A percentile compares a stretch with the other conserved stretches of the same genome.
Conservation (phyloP, 2,888 invertebrate species). For the Phanerotoma sp. region DNA sequence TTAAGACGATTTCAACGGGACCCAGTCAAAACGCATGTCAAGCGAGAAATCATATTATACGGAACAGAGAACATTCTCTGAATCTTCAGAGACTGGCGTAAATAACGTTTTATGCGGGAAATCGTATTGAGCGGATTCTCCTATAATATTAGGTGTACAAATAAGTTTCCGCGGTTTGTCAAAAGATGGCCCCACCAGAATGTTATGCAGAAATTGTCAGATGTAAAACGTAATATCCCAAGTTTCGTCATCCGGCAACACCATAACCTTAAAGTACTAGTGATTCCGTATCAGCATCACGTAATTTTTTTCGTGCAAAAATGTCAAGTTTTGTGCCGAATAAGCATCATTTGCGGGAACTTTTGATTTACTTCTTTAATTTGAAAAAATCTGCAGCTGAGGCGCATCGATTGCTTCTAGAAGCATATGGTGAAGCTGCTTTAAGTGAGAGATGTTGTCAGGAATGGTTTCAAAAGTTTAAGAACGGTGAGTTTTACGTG, state of each 20-base stretch:
- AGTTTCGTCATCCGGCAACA: too few relatives aligned
- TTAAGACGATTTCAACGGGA: too few relatives aligned
- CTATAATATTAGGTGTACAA: not conserved
- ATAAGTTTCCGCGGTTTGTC: slow-evolving; percentile 24
- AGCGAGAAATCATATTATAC: too few relatives aligned
- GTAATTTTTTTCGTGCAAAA: slow-evolving; percentile 8
- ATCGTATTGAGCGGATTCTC: too few relatives aligned
- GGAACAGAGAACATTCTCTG: too few relatives aligned
- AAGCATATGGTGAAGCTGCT: not conserved
- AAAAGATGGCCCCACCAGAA: slow-evolving; percentile 20
- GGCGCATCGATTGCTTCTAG: not conserved
- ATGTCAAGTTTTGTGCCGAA: slow-evolving; percentile 14
- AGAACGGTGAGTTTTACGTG: slow-evolving; percentile 19
- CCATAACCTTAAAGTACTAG: not conserved
- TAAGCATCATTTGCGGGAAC: slow-evolving; percentile 16
- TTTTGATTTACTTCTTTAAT: slow-evolving; percentile 62
- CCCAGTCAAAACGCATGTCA: too few relatives aligned
- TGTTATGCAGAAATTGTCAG: not conserved
- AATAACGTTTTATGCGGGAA: too few relatives aligned
- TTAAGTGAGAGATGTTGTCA: not conserved
- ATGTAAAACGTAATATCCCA: not conserved
- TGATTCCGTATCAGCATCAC: not conserved
- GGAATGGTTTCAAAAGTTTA: slow-evolving; percentile 25
- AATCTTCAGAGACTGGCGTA: too few relatives aligned
- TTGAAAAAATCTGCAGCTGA: not conserved